These are phyloP conservation scores for Drosophila triauraria DNA, from an alignment of 1,140 invertebrate genomes.

Conservation along the genomic window DNA sequence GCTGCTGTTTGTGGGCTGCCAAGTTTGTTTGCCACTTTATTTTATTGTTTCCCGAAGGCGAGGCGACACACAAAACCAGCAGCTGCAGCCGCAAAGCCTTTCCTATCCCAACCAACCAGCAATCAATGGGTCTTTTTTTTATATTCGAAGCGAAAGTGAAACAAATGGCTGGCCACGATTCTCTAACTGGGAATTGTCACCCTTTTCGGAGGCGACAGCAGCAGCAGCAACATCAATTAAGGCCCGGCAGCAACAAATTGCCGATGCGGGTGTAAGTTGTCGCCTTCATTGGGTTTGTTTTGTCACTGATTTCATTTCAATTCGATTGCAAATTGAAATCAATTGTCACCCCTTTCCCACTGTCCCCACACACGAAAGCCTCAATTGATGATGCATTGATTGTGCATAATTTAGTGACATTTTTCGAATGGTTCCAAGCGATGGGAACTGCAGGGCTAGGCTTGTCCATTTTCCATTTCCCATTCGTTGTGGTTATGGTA, in stretches of 20 bases:
- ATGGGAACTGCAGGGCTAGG: slow-evolving; percentile 20
- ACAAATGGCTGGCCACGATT: slow-evolving; percentile 72
- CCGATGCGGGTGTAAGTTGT: slow-evolving; percentile 75
- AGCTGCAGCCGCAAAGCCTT: slow-evolving; percentile 19
- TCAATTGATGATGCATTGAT: slow-evolving; percentile 69
- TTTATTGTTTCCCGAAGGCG: slow-evolving; percentile 75
- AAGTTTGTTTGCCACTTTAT: slow-evolving; percentile 77
- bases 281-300: slow-evolving; percentile 67
- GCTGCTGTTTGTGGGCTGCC: slow-evolving; percentile 42
- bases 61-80: slow-evolving; percentile 52
- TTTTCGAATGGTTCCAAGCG: slow-evolving; percentile 37
- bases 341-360: slow-evolving; percentile 66
- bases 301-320: slow-evolving; percentile 83
- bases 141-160: slow-evolving; percentile 55
- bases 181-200: slow-evolving; percentile 56
- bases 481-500: slow-evolving; percentile 46
- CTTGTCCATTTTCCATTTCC: slow-evolving; percentile 22
- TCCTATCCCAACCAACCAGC: background rate
- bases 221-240: slow-evolving; percentile 70
- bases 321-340: slow-evolving; percentile 83
- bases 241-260: slow-evolving; percentile 38
- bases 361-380: background rate
- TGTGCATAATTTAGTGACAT: slow-evolving; percentile 78
- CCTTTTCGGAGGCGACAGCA: slow-evolving; percentile 18
- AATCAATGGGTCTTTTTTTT: slow-evolving; percentile 29